Evolutionary conservation across 2,888 invertebrate species (phyloP).

Genomic region (Globia sparganii): DNA sequence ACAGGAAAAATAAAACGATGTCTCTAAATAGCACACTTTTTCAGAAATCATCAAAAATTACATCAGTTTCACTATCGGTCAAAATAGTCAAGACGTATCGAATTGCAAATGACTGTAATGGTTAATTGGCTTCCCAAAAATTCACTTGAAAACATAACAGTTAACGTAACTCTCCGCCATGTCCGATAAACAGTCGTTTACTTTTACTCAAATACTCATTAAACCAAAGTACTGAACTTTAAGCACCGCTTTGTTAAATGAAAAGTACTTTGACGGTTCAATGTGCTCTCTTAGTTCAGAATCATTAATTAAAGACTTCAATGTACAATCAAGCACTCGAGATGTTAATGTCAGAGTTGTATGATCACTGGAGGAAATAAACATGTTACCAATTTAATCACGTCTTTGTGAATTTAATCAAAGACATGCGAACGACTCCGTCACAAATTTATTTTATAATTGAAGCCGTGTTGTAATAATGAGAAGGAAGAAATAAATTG

Average conservation of each 20-base stretch:
- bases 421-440: constrained; percentile 15
- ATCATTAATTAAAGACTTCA: constrained; percentile 66
- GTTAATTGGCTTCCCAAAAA: neutral
- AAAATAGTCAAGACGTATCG: too few species aligned
- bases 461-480: neutral
- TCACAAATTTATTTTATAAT: constrained; percentile 31
- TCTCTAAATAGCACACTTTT: too few species aligned
- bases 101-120: neutral
- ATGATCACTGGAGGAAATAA: constrained; percentile 55
- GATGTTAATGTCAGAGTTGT: constrained; percentile 51
- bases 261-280: constrained; percentile 59
- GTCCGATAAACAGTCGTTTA: constrained; percentile 56
- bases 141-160: constrained; percentile 17
- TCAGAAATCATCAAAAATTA: too few species aligned
- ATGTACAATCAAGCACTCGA: constrained; percentile 47
- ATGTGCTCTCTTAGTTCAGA: constrained; percentile 57
- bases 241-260: constrained; percentile 55
- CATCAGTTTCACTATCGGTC: too few species aligned
- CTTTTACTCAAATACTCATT: constrained; percentile 62
- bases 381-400: constrained; percentile 39
- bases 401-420: constrained; percentile 40
- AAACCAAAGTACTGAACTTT: constrained; percentile 57
- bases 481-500: neutral
- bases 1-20: too few species aligned
- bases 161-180: constrained; percentile 33